Evolutionary conservation across 1,140 invertebrate genomes (phyloP), one percentile per base, ranked within the genome.

Genomic region (Zaprionus davidi): DNA sequence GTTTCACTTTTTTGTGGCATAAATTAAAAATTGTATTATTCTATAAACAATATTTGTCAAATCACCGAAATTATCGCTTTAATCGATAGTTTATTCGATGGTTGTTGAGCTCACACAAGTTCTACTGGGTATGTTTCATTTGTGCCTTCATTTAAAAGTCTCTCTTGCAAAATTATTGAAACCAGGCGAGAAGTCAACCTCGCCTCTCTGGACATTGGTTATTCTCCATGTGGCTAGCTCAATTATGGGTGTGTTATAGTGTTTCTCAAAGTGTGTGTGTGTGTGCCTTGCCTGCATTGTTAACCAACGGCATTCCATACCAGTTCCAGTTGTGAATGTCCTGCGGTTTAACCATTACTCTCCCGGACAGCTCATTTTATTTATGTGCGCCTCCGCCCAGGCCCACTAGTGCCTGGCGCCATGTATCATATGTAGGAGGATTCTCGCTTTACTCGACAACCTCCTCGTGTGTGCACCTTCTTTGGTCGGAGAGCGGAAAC

Each of bases 391-490:
- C 60, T 44, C 55, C 41, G 7, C 46, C 38, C 38, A 44, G 5
- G 6, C 6, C 7, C 13, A 41, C 41, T 44, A n/a, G 41, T 46
- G 41, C 41, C 41, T 46, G n/a, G 6, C 41, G 11, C 36, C 75
- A 81, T 85, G 66, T 82, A 73, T 71, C 82, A 81, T 60, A 64
- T 41, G 78, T 11, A 44, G 63, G 11, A 22, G 26, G 58, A 57
- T 59, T 9, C n/a, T 41, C 6, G n/a, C 6, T 6, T 17, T 17
- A 55, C 73, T 58, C 66, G 70, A 28, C 26, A 28, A 6, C 26
- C 26, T 28, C 26, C 26, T 7, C 64, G 69, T 63, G 81, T 85
- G 87, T 86, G 65, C 81, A 83, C 81, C 84, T 82, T 34, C 38
- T n/a, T n/a, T 69, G 69, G 70, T 76, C 24, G 59, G 12, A 11